Conservation (phyloP, 2,888 invertebrate species). For the Diadromus collaris region DNA sequence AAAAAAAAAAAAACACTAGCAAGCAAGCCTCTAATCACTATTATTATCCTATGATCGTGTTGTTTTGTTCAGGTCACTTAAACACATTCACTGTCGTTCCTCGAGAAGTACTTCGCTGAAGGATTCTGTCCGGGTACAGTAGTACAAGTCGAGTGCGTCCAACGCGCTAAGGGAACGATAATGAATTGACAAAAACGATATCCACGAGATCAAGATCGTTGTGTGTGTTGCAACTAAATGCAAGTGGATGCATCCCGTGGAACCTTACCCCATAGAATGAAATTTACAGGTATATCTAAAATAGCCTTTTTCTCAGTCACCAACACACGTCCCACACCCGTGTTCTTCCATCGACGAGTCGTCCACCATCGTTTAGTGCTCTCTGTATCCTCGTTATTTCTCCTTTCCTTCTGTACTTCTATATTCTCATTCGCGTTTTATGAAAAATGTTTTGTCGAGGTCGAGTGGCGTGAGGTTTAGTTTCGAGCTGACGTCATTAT, state of each 20-base stretch:
- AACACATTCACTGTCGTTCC: conserved; percentile 80
- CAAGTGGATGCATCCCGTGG: conserved; percentile 80
- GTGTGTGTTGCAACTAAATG: conserved; percentile 80
- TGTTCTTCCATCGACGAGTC: conserved; percentile 2
- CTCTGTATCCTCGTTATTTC: conserved; percentile 29
- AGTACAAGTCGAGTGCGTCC: conserved; percentile 60
- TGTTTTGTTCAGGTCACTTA: conserved; percentile 81
- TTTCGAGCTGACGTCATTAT: conserved; percentile 1
- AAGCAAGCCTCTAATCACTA: conserved; percentile 55
- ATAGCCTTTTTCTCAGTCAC: conserved; percentile 64
- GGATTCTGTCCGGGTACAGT: conserved; percentile 70
- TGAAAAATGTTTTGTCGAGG: conserved; percentile 57
- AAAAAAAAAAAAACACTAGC: conserved; percentile 28
- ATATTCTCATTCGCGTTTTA: neutral
- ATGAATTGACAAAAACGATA: conserved; percentile 78
- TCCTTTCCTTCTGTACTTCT: conserved; percentile 24
- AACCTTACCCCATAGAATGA: conserved; percentile 74
- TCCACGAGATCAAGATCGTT: conserved; percentile 81
- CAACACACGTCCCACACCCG: neutral
- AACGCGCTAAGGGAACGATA: conserved; percentile 76
- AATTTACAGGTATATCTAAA: conserved; percentile 78
- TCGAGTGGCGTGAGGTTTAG: conserved; percentile 61
- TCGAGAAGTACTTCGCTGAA: conserved; percentile 78
- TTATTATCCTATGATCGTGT: conserved; percentile 76
- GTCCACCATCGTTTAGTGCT: conserved; percentile 22